A percentile compares a stretch with the other conserved stretches of the same genome.
These are phyloP conservation scores for Oasisia sp. DNA, from an alignment of 2,888 invertebrate species.

Conservation along the genomic window DNA sequence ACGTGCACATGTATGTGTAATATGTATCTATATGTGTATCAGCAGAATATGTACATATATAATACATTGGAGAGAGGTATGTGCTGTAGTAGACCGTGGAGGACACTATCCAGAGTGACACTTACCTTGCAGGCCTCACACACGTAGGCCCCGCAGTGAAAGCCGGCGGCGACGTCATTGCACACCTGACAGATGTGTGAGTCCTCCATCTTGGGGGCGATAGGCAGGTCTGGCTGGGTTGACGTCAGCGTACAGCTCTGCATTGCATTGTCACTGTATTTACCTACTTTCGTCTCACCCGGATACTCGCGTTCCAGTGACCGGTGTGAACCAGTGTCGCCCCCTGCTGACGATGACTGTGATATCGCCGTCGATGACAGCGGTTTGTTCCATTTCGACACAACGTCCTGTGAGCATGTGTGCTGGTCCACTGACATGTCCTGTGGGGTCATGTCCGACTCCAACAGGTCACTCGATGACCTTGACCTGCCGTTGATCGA, in stretches of 20 bases:
- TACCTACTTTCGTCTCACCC: background rate
- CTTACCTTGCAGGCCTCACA: constrained; percentile 65
- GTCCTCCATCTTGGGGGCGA: background rate
- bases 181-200: constrained; percentile 57
- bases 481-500: background rate
- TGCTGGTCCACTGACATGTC: background rate
- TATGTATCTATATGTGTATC: too few species aligned
- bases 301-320: background rate
- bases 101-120: background rate
- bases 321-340: background rate
- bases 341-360: background rate
- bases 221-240: background rate
- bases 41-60: too few species aligned
- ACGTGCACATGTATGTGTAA: too few species aligned
- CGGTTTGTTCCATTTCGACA: background rate
- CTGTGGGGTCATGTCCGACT: background rate
- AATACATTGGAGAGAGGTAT: too few species aligned
- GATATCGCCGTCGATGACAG: background rate
- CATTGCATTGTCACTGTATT: background rate
- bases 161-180: constrained; percentile 60
- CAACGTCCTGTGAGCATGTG: background rate
- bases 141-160: constrained; percentile 63
- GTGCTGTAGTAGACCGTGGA: too few species aligned
- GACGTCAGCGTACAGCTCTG: background rate
- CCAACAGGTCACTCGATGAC: constrained; percentile 12